Evolutionary conservation across 2,797 vertebrate genomes (phyloP).

Genomic region (Mastacembelus armatus): DNA sequence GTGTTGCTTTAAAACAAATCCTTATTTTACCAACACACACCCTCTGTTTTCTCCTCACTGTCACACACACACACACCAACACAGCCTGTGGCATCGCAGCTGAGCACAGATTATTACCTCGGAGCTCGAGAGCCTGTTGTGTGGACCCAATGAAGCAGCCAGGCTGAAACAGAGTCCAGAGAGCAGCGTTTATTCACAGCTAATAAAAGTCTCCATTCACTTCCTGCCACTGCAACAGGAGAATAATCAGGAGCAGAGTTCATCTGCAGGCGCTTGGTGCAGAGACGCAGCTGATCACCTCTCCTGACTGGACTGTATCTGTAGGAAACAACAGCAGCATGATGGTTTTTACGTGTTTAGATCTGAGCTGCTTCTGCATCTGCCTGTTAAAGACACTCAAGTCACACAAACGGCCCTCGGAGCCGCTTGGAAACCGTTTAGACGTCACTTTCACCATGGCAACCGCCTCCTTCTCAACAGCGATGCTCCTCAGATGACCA

Average conservation of each 20-base stretch:
- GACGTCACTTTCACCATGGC: conserved; percentile 47
- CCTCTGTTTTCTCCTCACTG: not conserved
- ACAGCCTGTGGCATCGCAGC: conserved; percentile 32
- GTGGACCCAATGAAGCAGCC: conserved; percentile 6
- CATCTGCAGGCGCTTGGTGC: not conserved
- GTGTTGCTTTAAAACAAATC: not conserved
- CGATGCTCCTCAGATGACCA: conserved; percentile 39
- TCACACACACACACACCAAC: not conserved
- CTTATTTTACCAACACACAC: not conserved
- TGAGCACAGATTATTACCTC: conserved; percentile 48
- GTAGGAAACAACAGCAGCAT: not conserved
- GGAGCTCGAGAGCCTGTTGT: conserved; percentile 13
- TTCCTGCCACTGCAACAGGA: not conserved
- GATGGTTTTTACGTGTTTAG: no score
- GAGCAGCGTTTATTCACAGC: conserved; percentile 1
- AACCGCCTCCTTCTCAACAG: conserved; percentile 52
- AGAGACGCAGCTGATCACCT: not conserved
- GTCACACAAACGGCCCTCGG: not conserved
- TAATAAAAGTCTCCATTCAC: not conserved
- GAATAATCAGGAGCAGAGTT: not conserved
- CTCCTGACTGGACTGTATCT: no score
- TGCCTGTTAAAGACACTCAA: not conserved
- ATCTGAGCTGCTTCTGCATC: conserved; percentile 4
- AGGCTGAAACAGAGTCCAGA: conserved; percentile 19
- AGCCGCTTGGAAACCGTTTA: not conserved